Conservation (phyloP, 2,888 invertebrate species). For the Lasioglossum calceatum region DNA sequence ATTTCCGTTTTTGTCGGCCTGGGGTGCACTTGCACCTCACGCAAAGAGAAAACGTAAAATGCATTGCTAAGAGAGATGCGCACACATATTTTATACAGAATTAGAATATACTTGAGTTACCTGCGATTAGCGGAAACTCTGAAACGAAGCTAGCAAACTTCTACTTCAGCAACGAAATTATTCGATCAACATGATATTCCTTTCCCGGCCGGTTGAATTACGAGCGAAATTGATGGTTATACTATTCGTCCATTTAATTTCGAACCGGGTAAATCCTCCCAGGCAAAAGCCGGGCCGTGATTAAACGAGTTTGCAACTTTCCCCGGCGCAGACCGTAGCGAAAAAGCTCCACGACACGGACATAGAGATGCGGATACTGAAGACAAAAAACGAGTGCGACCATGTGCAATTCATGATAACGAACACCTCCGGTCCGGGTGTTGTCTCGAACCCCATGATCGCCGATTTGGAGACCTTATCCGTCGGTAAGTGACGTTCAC, state of each 20-base stretch:
- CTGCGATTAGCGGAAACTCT: not conserved
- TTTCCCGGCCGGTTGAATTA: not conserved
- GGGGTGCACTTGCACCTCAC: no score
- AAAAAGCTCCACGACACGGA: slow-evolving; percentile 96
- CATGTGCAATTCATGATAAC: slow-evolving; percentile 97
- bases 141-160: not conserved
- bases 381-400: slow-evolving; percentile 94
- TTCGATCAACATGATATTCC: not conserved
- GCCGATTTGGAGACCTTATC: slow-evolving; percentile 90
- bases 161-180: not conserved
- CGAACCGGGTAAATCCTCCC: not conserved
- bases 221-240: not conserved
- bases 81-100: not conserved
- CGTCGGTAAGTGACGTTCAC: slow-evolving; percentile 85
- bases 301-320: slow-evolving; percentile 41
- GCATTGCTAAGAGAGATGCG: no score
- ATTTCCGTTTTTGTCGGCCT: no score
- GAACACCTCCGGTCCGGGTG: slow-evolving; percentile 90
- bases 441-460: slow-evolving; percentile 89
- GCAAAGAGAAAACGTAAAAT: no score
- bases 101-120: not conserved
- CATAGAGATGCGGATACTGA: slow-evolving; percentile 95
- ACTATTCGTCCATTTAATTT: slow-evolving; percentile 23
- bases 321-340: slow-evolving; percentile 91
- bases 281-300: not conserved